Base-by-base conservation (phyloP, 1,140 invertebrate species). In the Papilio glaucus region DNA sequence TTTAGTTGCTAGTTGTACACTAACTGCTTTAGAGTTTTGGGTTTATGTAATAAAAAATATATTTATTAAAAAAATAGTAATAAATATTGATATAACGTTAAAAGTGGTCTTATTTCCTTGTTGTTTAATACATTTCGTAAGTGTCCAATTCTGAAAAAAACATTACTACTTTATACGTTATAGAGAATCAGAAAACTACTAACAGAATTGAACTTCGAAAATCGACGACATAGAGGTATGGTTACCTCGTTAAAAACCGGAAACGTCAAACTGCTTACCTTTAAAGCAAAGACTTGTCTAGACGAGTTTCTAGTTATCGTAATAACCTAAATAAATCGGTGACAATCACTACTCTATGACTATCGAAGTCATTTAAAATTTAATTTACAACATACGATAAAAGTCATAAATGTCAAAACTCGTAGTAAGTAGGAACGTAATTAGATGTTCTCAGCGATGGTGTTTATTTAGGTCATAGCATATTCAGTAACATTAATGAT, bases 231-330 rank as follows among this genome's bases (percentile, higher is more conserved):
- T 24, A 53, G 49, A 53, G 29, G 29, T 33, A 53, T 53, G 49
- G 49, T 57, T 21, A 57, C 49, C 49, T 57, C 49, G 49, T 57
- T 57, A 57, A 57, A 57, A 57, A 57, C 49, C 49, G 49, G 49
- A 57, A 57, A 57, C 49, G 49, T 57, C 49, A 57, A 57, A 57
- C 49, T 57, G 49, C 24, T 57, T 57, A 57, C 49, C 49, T 57
- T 57, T 57, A 57, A 57, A 57, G 49, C 21, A 57, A 53, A 53
- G 21, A 57, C 21, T 57, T 57, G 49, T 57, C 49, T 57, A 24
- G 49, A 57, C 49, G 24, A 57, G 49, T 57, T 57, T 57, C 49
- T 57, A 26, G 49, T 57, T 57, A 57, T 26, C 21, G 49, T 24
- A 57, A 57, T 57, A 57, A 57, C 49, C 49, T 57, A 57, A 57